Evolutionary conservation across 1,140 invertebrate genomes (phyloP).

Genomic region (Apolygus lucorum): DNA sequence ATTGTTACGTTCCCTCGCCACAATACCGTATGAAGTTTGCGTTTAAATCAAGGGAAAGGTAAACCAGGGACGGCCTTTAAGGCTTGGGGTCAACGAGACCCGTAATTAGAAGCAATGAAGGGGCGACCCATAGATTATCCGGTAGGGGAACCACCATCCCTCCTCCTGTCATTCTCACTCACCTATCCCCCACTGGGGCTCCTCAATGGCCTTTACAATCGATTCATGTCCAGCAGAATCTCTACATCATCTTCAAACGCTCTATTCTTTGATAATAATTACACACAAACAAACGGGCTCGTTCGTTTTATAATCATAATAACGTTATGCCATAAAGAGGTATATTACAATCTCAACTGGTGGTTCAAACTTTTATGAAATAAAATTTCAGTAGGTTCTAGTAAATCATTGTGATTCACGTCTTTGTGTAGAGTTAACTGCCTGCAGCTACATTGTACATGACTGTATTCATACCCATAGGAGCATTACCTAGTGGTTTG

Average conservation of each 20-base stretch:
- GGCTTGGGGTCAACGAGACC: neutral
- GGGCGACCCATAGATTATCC: neutral
- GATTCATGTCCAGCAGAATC: neutral
- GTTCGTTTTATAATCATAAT: no score
- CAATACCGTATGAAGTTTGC: neutral
- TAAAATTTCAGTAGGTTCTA: no score
- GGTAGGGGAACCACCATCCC: neutral
- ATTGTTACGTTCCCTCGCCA: neutral
- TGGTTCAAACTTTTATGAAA: no score
- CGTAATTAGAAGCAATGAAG: neutral
- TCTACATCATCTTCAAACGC: neutral
- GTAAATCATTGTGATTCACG: no score
- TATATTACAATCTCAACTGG: no score
- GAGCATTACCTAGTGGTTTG: no score
- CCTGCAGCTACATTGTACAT: no score
- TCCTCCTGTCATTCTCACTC: neutral
- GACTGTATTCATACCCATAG: no score
- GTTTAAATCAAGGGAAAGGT: neutral
- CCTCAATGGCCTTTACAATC: neutral
- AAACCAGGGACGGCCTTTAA: neutral
- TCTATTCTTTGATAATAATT: no score
- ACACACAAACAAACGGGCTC: no score
- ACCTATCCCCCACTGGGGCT: neutral
- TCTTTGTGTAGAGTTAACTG: no score
- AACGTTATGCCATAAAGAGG: no score